Evolutionary conservation across 2,113 vertebrate genomes (phyloP), one percentile per base, ranked within the genome.

Genomic region (Ardeotis arabs): DNA sequence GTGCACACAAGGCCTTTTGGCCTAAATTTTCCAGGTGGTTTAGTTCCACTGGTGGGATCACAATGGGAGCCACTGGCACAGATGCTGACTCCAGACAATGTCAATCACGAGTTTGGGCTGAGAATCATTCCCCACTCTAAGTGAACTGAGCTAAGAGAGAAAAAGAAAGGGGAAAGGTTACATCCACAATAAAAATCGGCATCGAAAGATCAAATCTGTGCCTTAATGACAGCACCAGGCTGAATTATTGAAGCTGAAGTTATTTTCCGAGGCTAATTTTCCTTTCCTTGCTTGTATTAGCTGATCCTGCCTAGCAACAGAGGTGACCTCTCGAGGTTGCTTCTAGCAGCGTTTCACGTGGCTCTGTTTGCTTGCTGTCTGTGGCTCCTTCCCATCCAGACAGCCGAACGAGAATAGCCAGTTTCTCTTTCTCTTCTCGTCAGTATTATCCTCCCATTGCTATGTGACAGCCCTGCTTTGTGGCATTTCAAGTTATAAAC

Each of bases 261-360:
- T 66, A 79, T 94, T 78, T 87, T 90, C 85, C 4, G 1, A 90
- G 72, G 75, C 78, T 95, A 80, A 83, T 92, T 95, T 95, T 87
- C 41, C 66, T 85, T 66, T 31, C 78, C 27, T 28, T 81, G 35
- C 87, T 76, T 89, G 29, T 82, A 62, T 45, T 87, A 81, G 86
- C 0, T 0, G 35, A 95, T 89, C 69, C 91, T 96, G 95, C 96
- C 91, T 97, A 96, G 96, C 94, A 97, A 96, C 95, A 97, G 93
- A 84, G 56, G 53, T 96, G 94, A 96, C 95, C 91, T 96, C 93
- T 84, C 0, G 29, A 96, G 95, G 91, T 44, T 95, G 92, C 49
- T 87, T 93, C 69, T 45, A 94, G 89, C 84, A 95, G 90, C 0
- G 1, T 78, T 93, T 90, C 93, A 84, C 17, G 2, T 68, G 68